Base-by-base conservation (phyloP, 2,797 vertebrate genomes). In the Catamblyrhynchus diadema region DNA sequence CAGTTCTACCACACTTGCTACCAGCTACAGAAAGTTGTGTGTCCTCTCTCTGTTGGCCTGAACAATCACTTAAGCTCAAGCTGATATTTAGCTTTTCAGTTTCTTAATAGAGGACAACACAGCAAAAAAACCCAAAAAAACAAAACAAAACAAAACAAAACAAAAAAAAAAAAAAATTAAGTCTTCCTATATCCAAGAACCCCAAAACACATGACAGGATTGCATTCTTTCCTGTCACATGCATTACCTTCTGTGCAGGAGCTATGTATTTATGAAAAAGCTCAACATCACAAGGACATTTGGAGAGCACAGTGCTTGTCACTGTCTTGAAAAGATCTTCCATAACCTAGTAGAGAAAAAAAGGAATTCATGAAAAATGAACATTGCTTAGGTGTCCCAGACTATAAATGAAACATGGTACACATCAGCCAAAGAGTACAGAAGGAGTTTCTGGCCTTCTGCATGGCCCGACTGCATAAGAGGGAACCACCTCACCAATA, bases 181-280 rank as follows among this genome's bases (percentile, higher is more conserved):
- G 14, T 13, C 12, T 50, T 60, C 23, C 51, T 77, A 13, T 21
- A 62, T 48, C 17, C 27, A 81, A 72, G 47, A 83, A 22, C 5
- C 35, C 30, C 22, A 33, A 86, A 61, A 81, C 1, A 27, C n/a
- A 4, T 8, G 61, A 73, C 18, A 74, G 9, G 32, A 61, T 7
- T 62, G 33, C 33, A 81, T 24, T 88, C n/a, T 72, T 90, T 73
- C 18, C 30, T 67, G 32, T 90, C 59, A 75, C 66, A 75, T 81
- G 91, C 72, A 53, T 97, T 98, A 99, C 99, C 98, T 98, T 98
- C 95, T 99, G 98, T 94, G 98, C 98, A 85, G 98, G 98, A 95
- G 98, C 98, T 91, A 99, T 66, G 75, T 98, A 98, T 95, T 98
- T 99, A 96, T 99, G 99, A 98, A 99, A 99, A 87, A 99, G 98